Base-by-base conservation (phyloP, 2,113 vertebrate species). In the Colinus virginianus region DNA sequence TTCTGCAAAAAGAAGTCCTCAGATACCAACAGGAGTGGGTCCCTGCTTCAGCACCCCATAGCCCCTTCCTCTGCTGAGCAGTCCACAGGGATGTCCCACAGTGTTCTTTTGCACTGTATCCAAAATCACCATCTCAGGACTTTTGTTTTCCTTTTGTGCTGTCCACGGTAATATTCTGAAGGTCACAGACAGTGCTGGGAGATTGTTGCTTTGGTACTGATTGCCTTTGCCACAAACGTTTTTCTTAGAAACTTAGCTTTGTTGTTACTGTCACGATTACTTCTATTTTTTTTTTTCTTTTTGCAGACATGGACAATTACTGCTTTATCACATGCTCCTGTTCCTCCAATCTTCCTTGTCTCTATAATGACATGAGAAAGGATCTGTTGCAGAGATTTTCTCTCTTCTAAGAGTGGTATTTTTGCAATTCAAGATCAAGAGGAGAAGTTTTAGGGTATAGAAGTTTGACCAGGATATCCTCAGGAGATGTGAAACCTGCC, bases 391-490 rank as follows among this genome's bases (percentile, higher is more conserved):
- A 78, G 46, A 40, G 67, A 28, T 63, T 58, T 75, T 88, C 28
- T 81, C 8, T 40, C 19, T 17, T 45, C 25, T 43, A 61, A 70
- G 28, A 55, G 9, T 2, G 66, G 5, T 42, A 30, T 6, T 11
- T 46, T 40, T 49, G 18, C 66, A 88, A 62, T 62, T 26, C 19
- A 74, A 62, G 79, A 85, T 30, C 2, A 45, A 51, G 21, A 21
- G 84, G 12, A 25, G 46, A 80, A 26, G 7, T 45, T 88, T 79
- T 36, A 58, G 40, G n/a, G 23, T 74, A 46, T 55, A 74, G n/a
- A 79, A 40, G 48, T 77, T 88, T 95, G 34, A 64, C 25, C 28
- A 75, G 17, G 20, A 79, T 95, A 58, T 63, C 93, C 25, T 80
- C 67, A 34, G 88, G 30, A 68, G 72, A 40, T 68, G 55, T 82